Base-by-base conservation (phyloP, 2,888 invertebrate species). In the Spilosoma lubricipeda region DNA sequence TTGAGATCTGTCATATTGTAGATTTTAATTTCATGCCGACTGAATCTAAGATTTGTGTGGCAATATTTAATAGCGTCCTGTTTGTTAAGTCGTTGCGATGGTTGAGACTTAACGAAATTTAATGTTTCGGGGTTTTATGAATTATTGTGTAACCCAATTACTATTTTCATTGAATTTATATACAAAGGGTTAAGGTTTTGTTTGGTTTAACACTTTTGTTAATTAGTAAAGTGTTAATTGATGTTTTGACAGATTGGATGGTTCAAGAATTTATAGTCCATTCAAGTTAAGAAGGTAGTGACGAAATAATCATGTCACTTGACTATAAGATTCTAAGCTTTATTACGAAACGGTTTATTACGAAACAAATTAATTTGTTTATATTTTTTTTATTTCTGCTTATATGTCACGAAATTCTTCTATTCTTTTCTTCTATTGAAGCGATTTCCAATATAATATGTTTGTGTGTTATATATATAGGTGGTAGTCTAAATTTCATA, bases 1-100 rank as follows among this genome's bases (percentile, higher is more conserved):
- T 70, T 67, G 64, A 74, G 63, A 75, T 77, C 76, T 74, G 75
- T 80, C 74, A 0, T 56, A 70, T 82, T 75, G 74, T 77, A 73
- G 74, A 86, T 84, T 87, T 87, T 88, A 88, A 89, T 89, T 89
- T 89, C 90, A 90, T 88, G 89, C 84, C 75, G 77, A 64, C 65
- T 85, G 86, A 73, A 69, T 81, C 69, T 63, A 63, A 77, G 75
- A 75, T 76, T 78, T 30, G 75, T 80, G 72, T 78, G 68, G 82
- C 75, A 85, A 83, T 20, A 18, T 30, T 36, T 78, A 81, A 82
- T 77, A 70, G 72, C 77, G 73, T 84, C 86, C 85, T 81, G 83
- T 67, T 73, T 36, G 48, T 8, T 1, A 30, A 69, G 48, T 13
- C 13, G 23, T 20, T 39, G 56, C 15, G 3, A 42, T 52, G 23